Percentiles rank a stretch among this genome's conserved stretches.
phyloP scores from a whole-genome alignment of 2,113 vertebrate genomes.

The Condylura cristata region DNA sequence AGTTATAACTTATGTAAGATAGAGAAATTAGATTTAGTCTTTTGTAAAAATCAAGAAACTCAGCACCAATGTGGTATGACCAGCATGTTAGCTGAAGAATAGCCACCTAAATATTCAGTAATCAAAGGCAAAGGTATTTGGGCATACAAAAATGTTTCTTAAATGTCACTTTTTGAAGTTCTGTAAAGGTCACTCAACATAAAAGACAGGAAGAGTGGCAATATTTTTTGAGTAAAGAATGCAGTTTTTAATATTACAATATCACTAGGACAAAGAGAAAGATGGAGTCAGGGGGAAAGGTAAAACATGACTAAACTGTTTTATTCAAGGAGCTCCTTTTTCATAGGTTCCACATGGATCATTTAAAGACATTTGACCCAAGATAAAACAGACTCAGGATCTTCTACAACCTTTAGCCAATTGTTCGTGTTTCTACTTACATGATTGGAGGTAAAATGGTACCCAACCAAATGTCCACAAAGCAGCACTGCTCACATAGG shows the following conservation, averaged over 20 bases:
- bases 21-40: neutral
- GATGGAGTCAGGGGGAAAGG: neutral
- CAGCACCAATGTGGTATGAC: neutral
- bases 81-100: neutral
- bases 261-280: neutral
- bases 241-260: neutral
- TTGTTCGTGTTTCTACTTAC: neutral
- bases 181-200: neutral
- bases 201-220: neutral
- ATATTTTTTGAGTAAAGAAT: neutral
- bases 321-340: neutral
- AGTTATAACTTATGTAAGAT: neutral
- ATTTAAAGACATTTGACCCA: neutral
- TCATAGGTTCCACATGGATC: neutral
- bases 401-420: neutral
- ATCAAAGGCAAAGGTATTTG: neutral
- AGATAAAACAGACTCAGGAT: neutral
- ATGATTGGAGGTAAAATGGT: neutral
- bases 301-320: neutral
- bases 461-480: neutral
- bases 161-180: neutral
- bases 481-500: neutral
- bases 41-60: neutral
- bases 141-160: neutral
- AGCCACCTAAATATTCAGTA: neutral